Base-by-base conservation (phyloP, 2,888 invertebrate species). In the Anticlea derivata region DNA sequence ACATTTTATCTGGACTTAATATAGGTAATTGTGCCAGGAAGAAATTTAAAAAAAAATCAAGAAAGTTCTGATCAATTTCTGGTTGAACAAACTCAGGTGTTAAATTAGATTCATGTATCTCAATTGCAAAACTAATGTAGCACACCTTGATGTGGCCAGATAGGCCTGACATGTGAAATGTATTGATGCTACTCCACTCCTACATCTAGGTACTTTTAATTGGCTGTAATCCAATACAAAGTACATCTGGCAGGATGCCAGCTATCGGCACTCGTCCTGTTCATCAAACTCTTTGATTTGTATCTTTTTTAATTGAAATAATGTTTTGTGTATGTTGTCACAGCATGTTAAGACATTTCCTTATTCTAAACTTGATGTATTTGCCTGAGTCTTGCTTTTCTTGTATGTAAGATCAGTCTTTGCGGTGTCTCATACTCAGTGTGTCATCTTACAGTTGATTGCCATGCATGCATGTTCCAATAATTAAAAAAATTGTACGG, bases 221-320 rank as follows among this genome's bases (percentile, higher is more conserved):
- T 90, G 90, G 90, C 88, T 81, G 70, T 83, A 86, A 87, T 90
- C 90, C 89, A 89, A 88, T 86, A 83, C 83, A 86, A 87, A 89
- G 83, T 88, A 83, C 85, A 83, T 80, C 78, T 90, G 90, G 89
- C 85, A 67, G 1, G 4, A 0, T 23, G 80, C 90, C 90, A 90
- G 67, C 69, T 78, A 86, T 88, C 76, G 84, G 82, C 84, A 81
- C 83, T 83, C 68, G 79, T 75, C 76, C 78, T 81, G 81, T 83
- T 82, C 84, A 86, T 89, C 85, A 86, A 86, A 86, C 73, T 79
- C 82, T 78, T 87, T 70, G 81, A 86, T 88, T 87, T 88, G 72
- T 82, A 77, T 75, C 78, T 84, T 87, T 86, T 87, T 83, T 55
- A 78, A 83, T 84, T 80, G 71, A 75, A 76, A 73, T 78, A 70